Evolutionary conservation across 1,140 invertebrate genomes (phyloP).

Genomic region (Dolichoris vasculosae): DNA sequence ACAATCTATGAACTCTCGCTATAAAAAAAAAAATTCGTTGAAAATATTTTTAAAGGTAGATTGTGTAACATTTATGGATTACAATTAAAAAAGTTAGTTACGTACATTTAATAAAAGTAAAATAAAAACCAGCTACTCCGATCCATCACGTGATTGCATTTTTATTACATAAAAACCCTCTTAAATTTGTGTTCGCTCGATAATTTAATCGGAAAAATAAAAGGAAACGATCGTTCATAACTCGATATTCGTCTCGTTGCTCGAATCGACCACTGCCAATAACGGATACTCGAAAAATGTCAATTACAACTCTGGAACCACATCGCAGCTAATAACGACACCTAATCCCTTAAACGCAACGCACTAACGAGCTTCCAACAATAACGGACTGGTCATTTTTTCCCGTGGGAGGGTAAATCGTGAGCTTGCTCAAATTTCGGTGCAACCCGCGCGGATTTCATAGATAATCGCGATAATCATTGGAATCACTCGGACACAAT

Average conservation of each 20-base stretch:
- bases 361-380: conserved; percentile 1
- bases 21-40: no score
- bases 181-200: background rate
- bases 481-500: background rate
- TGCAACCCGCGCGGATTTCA: background rate
- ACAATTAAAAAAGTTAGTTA: no score
- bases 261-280: background rate
- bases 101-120: no score
- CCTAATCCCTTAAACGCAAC: background rate
- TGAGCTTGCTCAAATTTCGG: background rate
- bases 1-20: no score
- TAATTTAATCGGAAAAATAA: background rate
- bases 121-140: background rate
- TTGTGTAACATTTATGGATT: no score
- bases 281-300: background rate
- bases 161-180: background rate
- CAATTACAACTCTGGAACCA: background rate
- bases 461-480: background rate
- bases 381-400: conserved; percentile 24
- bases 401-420: background rate
- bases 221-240: no score
- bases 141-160: background rate
- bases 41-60: no score
- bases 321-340: background rate
- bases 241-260: no score